These are phyloP conservation scores for Lasioglossum vierecki DNA, from an alignment of 2,888 invertebrate genomes.

Conservation along the genomic window DNA sequence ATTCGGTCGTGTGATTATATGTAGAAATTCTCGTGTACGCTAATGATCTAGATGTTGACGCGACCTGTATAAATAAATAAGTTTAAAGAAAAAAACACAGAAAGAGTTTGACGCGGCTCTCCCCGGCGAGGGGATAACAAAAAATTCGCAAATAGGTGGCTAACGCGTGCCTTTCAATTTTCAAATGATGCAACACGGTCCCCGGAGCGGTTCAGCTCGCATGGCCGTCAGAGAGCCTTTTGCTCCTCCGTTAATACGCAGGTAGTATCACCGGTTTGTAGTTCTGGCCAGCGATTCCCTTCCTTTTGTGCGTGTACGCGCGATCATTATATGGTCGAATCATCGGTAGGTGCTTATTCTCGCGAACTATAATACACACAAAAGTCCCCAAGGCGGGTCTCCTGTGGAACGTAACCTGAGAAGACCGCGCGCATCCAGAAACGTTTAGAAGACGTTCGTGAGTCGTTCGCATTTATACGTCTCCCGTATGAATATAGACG, in stretches of 20 bases:
- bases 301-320: slow-evolving; percentile 43
- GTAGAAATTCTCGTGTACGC: too few species aligned
- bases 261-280: slow-evolving; percentile 27
- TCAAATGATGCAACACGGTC: slow-evolving; percentile 19
- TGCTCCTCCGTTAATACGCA: slow-evolving; percentile 18
- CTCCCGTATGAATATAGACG: slow-evolving; percentile 65
- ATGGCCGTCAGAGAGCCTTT: slow-evolving; percentile 16
- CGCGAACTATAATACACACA: slow-evolving; percentile 54
- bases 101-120: too few species aligned
- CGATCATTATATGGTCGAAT: slow-evolving; percentile 63
- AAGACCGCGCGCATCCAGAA: slow-evolving; percentile 56
- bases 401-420: slow-evolving; percentile 58
- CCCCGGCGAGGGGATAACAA: neutral
- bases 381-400: slow-evolving; percentile 60
- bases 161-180: slow-evolving; percentile 2
- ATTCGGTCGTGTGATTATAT: too few species aligned
- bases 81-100: too few species aligned
- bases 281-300: slow-evolving; percentile 43
- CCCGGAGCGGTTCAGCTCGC: slow-evolving; percentile 20
- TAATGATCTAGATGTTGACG: too few species aligned
- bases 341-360: slow-evolving; percentile 64
- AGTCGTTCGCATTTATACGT: slow-evolving; percentile 68
- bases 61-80: too few species aligned
- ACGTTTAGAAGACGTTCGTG: slow-evolving; percentile 68
- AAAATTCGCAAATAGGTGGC: neutral